Evolutionary conservation across 2,113 vertebrate species (phyloP).

Genomic region (Grantiella picta): DNA sequence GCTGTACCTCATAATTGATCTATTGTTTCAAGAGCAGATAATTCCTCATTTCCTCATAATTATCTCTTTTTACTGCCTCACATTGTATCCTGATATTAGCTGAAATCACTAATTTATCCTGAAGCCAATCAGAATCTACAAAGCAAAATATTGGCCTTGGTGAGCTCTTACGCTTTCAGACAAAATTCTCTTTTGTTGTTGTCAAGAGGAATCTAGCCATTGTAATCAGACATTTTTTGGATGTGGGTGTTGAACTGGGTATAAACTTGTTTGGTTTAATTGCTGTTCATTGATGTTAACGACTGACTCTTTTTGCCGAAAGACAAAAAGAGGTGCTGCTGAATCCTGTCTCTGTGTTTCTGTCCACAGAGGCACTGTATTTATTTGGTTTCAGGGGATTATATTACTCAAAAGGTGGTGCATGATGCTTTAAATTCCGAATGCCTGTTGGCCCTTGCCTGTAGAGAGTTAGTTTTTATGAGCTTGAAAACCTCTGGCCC

Average conservation of each 20-base stretch:
- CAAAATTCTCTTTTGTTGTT: not conserved
- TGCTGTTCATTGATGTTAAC: not conserved
- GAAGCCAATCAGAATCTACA: not conserved
- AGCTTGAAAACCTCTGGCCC: not conserved
- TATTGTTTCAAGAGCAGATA: conserved; percentile 53
- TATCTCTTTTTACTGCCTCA: conserved; percentile 25
- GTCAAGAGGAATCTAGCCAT: not conserved
- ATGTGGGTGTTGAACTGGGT: not conserved
- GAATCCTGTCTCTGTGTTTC: not conserved
- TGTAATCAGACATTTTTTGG: not conserved
- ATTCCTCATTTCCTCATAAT: conserved; percentile 53
- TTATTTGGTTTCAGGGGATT: conserved; percentile 29
- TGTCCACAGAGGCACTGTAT: not conserved
- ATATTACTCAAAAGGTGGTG: not conserved
- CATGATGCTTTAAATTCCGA: not conserved
- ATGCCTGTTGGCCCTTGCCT: not conserved
- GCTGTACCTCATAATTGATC: conserved; percentile 46
- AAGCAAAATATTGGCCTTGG: not conserved
- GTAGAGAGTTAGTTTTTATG: not conserved
- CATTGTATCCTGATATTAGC: not conserved
- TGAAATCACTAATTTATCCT: conserved; percentile 20
- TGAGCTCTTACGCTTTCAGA: not conserved
- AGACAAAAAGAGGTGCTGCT: not conserved
- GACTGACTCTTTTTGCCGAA: not conserved
- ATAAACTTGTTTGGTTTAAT: conserved; percentile 42